Evolutionary conservation across 2,797 vertebrate species (phyloP).

Genomic region (Molossus alvarezi): DNA sequence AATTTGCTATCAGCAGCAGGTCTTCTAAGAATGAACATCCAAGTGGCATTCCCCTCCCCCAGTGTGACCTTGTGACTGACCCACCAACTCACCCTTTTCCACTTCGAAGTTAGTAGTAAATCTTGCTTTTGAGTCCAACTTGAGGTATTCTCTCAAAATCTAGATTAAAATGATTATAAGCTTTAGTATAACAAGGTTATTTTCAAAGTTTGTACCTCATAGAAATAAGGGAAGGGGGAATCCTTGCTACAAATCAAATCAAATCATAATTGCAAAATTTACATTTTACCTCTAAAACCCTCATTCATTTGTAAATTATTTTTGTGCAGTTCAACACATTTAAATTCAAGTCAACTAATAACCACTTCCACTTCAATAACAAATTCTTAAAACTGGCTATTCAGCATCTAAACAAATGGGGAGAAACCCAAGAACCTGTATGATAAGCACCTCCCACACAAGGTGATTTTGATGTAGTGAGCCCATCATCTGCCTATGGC

Average conservation of each 20-base stretch:
- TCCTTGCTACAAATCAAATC: background rate
- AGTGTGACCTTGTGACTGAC: background rate
- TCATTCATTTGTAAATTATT: constrained; percentile 51
- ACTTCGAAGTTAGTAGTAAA: constrained; percentile 19
- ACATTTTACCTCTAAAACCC: background rate
- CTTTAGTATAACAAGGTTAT: constrained; percentile 48
- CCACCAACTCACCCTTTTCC: constrained; percentile 59
- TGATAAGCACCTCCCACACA: background rate
- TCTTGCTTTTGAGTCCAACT: constrained; percentile 55
- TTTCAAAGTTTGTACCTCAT: constrained; percentile 9
- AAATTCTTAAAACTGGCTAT: background rate
- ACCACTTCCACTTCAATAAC: constrained; percentile 6
- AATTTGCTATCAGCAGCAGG: background rate
- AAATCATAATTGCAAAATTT: background rate
- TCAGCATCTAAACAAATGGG: background rate
- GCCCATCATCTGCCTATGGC: background rate
- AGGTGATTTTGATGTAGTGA: background rate
- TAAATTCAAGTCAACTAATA: background rate
- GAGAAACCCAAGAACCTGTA: background rate
- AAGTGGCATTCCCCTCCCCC: background rate
- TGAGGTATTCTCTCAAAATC: constrained; percentile 67
- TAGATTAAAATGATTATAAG: constrained; percentile 73
- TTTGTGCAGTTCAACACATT: background rate
- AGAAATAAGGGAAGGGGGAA: background rate
- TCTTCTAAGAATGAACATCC: background rate